Conservation (phyloP, 2,888 invertebrate genomes). For the Platycnemis pennipes region DNA sequence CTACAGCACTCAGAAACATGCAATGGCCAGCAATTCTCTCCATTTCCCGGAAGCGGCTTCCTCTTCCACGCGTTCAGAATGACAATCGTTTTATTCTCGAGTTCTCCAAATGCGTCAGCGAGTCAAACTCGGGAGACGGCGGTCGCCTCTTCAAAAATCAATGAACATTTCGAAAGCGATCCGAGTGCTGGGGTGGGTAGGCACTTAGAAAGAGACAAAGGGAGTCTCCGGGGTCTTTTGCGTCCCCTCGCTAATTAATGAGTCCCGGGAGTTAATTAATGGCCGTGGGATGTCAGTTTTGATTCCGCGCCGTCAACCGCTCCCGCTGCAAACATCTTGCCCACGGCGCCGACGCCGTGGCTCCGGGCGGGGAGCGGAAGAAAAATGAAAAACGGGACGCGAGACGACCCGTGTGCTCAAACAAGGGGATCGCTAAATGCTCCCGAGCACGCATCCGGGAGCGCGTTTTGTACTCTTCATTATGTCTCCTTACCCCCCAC, state of each 20-base stretch:
- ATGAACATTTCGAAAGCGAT: constrained; percentile 22
- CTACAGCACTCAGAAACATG: too few relatives aligned
- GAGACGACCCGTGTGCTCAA: background rate
- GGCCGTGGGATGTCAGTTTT: constrained; percentile 15
- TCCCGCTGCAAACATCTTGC: background rate
- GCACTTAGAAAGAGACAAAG: background rate
- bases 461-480: background rate
- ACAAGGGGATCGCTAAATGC: background rate
- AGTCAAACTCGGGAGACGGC: background rate
- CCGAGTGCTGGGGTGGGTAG: background rate
- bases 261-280: constrained; percentile 3
- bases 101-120: background rate
- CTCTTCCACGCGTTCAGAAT: background rate
- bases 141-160: background rate
- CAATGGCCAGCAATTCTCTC: too few relatives aligned
- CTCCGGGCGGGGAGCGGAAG: background rate
- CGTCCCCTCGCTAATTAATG: constrained; percentile 19
- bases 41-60: background rate
- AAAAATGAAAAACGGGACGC: background rate
- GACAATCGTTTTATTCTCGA: background rate
- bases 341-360: background rate
- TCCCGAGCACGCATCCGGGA: background rate
- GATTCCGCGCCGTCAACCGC: constrained; percentile 25
- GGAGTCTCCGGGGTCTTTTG: background rate
- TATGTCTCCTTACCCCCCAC: background rate